Percentiles rank a stretch among this genome's conserved stretches.
These are phyloP conservation scores for Dendrolimus punctatus DNA, from an alignment of 1,140 invertebrate species.

Conservation along the genomic window DNA sequence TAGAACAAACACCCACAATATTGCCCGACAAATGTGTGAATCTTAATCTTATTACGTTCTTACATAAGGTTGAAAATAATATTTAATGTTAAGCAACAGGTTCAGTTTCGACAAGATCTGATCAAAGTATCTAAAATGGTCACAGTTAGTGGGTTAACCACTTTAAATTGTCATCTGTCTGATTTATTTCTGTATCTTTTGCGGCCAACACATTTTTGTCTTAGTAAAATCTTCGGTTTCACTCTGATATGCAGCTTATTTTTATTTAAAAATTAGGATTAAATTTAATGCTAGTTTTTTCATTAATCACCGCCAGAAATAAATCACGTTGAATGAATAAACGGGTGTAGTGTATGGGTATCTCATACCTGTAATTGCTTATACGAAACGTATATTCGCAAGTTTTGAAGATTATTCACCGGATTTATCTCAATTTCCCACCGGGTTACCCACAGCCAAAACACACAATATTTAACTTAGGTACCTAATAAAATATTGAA, in stretches of 20 bases:
- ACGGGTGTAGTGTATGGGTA: too few relatives aligned
- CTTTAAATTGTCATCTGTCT: conserved; percentile 74
- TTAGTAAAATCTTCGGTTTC: conserved; percentile 10
- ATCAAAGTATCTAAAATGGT: conserved; percentile 73
- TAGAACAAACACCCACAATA: conserved; percentile 65
- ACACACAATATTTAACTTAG: too few relatives aligned
- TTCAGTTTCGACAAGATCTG: conserved; percentile 65
- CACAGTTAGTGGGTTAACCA: conserved; percentile 73
- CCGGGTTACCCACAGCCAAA: too few relatives aligned
- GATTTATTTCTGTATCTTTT: conserved; percentile 73
- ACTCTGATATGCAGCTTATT: conserved; percentile 14
- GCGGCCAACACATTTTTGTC: conserved; percentile 64
- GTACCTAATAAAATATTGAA: too few relatives aligned
- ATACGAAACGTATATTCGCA: too few relatives aligned
- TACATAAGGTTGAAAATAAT: conserved; percentile 25
- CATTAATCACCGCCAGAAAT: too few relatives aligned
- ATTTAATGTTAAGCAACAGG: conserved; percentile 24
- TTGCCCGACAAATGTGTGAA: conserved; percentile 25
- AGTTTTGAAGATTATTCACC: too few relatives aligned
- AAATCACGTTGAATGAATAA: too few relatives aligned
- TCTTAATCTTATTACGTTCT: conserved; percentile 30
- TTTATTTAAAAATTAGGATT: conserved; percentile 4
- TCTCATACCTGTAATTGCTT: too few relatives aligned
- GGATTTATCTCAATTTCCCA: too few relatives aligned
- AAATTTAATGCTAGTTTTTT: conserved; percentile 9